phyloP scores from a whole-genome alignment of 2,113 vertebrate species.

The Arothron firmamentum region DNA sequence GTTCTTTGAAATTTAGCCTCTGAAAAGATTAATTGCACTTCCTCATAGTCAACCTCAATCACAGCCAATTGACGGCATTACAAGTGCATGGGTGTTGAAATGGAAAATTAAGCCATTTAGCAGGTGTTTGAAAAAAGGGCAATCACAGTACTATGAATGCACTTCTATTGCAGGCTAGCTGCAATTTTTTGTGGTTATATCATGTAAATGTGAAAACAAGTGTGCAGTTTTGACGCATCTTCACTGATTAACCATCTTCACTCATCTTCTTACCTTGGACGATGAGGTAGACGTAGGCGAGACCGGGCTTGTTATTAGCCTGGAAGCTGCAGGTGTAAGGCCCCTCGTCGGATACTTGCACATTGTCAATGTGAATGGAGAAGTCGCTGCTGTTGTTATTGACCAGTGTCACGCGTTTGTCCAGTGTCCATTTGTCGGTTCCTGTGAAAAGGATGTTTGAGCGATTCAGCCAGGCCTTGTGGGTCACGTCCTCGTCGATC shows the following conservation, averaged over 20 bases:
- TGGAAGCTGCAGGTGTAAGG: slow-evolving; percentile 91
- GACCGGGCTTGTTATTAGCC: slow-evolving; percentile 84
- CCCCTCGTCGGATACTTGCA: slow-evolving; percentile 84
- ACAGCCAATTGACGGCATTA: slow-evolving; percentile 18
- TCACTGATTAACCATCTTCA: not conserved
- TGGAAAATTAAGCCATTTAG: slow-evolving; percentile 43
- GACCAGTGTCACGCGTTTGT: slow-evolving; percentile 81
- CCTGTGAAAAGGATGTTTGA: slow-evolving; percentile 90
- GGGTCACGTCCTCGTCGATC: slow-evolving; percentile 86
- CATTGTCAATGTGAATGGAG: slow-evolving; percentile 83
- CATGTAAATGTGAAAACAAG: slow-evolving; percentile 10
- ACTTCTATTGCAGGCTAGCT: slow-evolving; percentile 1
- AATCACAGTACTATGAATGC: slow-evolving; percentile 12
- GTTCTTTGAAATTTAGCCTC: slow-evolving; percentile 2
- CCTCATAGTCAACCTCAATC: slow-evolving; percentile 37
- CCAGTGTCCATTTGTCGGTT: slow-evolving; percentile 88
- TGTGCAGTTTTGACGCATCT: not conserved
- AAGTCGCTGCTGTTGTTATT: slow-evolving; percentile 85
- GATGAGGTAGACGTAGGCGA: slow-evolving; percentile 87
- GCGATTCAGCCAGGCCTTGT: slow-evolving; percentile 90
- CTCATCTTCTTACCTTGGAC: slow-evolving; percentile 80
- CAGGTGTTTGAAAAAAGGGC: slow-evolving; percentile 9
- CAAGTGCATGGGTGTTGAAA: slow-evolving; percentile 32
- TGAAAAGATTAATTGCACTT: slow-evolving; percentile 34
- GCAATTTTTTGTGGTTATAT: slow-evolving; percentile 10